phyloP scores from a whole-genome alignment of 2,888 invertebrate genomes.

The Pristionchus arcanus region DNA sequence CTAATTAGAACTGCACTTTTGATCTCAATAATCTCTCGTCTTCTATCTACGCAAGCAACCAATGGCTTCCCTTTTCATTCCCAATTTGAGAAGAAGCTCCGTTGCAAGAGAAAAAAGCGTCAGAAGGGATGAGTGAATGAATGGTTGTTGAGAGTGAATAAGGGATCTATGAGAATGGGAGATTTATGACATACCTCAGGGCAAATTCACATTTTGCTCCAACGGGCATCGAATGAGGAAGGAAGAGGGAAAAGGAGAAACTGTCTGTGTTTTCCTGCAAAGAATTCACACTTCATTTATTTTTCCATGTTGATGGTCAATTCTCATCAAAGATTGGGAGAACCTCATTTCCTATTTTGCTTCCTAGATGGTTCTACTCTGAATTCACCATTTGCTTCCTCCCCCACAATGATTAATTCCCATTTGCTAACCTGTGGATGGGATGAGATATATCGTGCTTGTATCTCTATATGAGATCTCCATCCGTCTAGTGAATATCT shows the following conservation, averaged over 20 bases:
- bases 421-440: not conserved
- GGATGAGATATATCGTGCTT: constrained; percentile 50
- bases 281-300: not conserved
- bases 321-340: not conserved
- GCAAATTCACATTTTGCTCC: constrained; percentile 55
- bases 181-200: constrained; percentile 22
- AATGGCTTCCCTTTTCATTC: not conserved
- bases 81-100: constrained; percentile 27
- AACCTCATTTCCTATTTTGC: not conserved
- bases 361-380: not conserved
- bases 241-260: constrained; percentile 55
- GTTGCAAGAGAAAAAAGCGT: not conserved
- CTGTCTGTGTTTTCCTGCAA: constrained; percentile 51
- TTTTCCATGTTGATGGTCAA: not conserved
- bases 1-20: not conserved
- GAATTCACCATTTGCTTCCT: not conserved
- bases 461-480: constrained; percentile 45
- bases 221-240: constrained; percentile 54
- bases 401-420: not conserved
- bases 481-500: constrained; percentile 52
- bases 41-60: not conserved
- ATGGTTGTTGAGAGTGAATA: not conserved
- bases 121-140: not conserved
- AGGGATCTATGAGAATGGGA: not conserved
- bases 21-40: not conserved